Evolutionary conservation across 2,888 invertebrate species (phyloP), one percentile per base, ranked within the genome.

Genomic region (Pollenia labialis): DNA sequence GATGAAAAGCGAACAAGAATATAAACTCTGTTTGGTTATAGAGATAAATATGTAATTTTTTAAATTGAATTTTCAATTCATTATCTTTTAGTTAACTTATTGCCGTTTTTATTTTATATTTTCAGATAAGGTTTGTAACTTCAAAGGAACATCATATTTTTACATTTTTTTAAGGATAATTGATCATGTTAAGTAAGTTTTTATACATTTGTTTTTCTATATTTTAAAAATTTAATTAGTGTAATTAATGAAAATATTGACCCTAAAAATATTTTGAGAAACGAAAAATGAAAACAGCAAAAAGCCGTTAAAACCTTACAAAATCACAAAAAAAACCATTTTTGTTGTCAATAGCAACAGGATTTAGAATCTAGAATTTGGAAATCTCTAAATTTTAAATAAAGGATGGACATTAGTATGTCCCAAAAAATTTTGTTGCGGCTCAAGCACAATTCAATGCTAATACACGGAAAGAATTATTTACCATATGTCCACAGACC

Each of bases 51-150:
- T n/a, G 54, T 77, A 58, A 68, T 68, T 77, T 48, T 56, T 18
- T 32, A 56, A 66, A 76, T 50, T 56, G 9, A 32, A 40, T 76
- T 56, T 46, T 56, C 40, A 66, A 76, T 66, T 64, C 44, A 77
- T 68, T 77, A 32, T 48, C 40, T 32, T 58, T 4, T 40, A 40
- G 32, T 58, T 58, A 77, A 58, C 46, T 68, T 66, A 66, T 54
- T 56, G 54, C 68, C 32, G 3, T n/a, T 60, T 10, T 62, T 9
- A 40, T 23, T n/a, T 46, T 14, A 52, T 54, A 42, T 54, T 66
- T 66, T 7, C 54, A 56, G 77, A 77, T 58, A 77, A 46, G 52
- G 46, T 66, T 11, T n/a, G 50, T 12, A 18, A 32, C 32, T 32
- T 32, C 4, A 32, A 32, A 32, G 32, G 32, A 32, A 32, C 32